Evolutionary conservation across 2,113 vertebrate species (phyloP).

Genomic region (Entosphenus tridentatus): DNA sequence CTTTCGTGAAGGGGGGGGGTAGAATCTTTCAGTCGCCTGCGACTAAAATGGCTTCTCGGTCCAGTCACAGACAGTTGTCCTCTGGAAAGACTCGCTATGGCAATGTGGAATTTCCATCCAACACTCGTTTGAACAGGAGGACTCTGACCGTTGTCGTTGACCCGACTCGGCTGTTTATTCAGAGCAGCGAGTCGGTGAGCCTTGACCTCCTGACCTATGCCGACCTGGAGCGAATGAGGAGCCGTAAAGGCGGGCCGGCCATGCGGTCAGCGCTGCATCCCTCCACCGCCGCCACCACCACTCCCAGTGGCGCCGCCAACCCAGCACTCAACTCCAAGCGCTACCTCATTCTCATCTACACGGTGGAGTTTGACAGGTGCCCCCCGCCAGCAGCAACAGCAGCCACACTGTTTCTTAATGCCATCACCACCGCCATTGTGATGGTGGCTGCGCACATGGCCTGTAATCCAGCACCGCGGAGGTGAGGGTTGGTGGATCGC

Average conservation of each 20-base stretch:
- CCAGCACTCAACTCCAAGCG: constrained; percentile 39
- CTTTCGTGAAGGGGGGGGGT: too few species aligned
- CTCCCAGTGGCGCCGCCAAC: constrained; percentile 17
- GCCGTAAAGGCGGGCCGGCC: constrained; percentile 35
- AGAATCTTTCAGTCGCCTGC: too few species aligned
- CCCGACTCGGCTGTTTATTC: constrained; percentile 9
- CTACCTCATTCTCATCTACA: constrained; percentile 79
- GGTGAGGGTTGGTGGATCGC: neutral
- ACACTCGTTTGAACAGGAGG: too few species aligned
- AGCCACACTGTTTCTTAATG: neutral
- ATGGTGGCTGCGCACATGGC: neutral
- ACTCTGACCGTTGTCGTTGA: too few species aligned
- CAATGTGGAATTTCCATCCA: too few species aligned
- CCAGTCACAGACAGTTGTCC: too few species aligned
- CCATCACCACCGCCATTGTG: neutral
- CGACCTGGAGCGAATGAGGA: constrained; percentile 53
- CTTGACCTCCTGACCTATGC: constrained; percentile 65
- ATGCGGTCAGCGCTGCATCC: constrained; percentile 20
- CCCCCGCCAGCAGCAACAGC: neutral
- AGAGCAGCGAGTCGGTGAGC: constrained; percentile 61
- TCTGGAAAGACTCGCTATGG: too few species aligned
- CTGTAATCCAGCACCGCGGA: neutral
- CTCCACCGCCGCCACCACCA: constrained; percentile 30
- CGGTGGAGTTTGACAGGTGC: constrained; percentile 77
- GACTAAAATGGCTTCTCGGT: too few species aligned